These are phyloP conservation scores for Sclerodermus sp. DNA, from an alignment of 2,888 invertebrate species.

Conservation along the genomic window DNA sequence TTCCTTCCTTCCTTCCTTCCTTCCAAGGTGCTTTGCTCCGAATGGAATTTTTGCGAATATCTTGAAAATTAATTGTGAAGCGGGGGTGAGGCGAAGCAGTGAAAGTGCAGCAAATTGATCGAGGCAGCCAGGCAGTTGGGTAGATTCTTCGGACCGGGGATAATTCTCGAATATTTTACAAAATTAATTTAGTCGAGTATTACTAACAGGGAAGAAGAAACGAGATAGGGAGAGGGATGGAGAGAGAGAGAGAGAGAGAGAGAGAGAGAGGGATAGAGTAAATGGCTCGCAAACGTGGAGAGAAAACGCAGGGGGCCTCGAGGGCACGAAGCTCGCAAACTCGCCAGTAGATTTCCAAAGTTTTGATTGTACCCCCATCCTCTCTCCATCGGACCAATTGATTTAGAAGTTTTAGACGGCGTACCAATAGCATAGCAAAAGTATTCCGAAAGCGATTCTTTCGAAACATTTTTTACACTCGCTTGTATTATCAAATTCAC, in stretches of 20 bases:
- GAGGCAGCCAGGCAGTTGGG: too few relatives aligned
- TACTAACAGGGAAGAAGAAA: too few relatives aligned
- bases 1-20: too few relatives aligned
- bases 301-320: neutral
- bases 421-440: conserved; percentile 4
- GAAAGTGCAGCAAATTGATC: neutral
- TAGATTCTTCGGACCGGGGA: neutral
- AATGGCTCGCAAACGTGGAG: neutral
- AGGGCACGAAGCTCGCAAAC: conserved; percentile 13
- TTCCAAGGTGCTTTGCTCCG: too few relatives aligned
- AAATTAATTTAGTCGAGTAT: conserved; percentile 11
- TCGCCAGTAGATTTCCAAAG: conserved; percentile 22
- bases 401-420: conserved; percentile 22
- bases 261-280: too few relatives aligned
- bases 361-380: conserved; percentile 21
- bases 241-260: neutral
- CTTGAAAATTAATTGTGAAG: too few relatives aligned
- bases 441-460: conserved; percentile 1
- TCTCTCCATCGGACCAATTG: conserved; percentile 14
- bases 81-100: neutral
- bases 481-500: too few relatives aligned
- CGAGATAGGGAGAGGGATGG: neutral
- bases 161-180: conserved; percentile 4
- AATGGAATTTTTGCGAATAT: too few relatives aligned
- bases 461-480: too few relatives aligned